phyloP scores from a whole-genome alignment of 2,113 vertebrate species.

The Ptychochromis oligacanthus region DNA sequence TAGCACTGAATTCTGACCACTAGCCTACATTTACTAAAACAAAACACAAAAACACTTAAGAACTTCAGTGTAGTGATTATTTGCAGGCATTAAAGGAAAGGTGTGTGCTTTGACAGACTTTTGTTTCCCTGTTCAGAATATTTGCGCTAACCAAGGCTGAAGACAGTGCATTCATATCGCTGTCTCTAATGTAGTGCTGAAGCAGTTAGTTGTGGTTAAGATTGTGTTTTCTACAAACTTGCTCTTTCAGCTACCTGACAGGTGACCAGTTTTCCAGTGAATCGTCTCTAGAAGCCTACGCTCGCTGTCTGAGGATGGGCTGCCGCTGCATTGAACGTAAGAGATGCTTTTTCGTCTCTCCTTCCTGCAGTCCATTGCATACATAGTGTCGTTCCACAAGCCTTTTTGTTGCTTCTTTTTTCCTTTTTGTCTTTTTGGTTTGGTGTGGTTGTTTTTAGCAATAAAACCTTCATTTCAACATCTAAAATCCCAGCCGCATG shows the following conservation, averaged over 20 bases:
- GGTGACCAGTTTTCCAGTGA: slow-evolving; percentile 91
- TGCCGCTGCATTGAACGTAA: slow-evolving; percentile 89
- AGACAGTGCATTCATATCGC: too few species aligned
- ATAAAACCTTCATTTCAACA: background rate
- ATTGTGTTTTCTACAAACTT: background rate
- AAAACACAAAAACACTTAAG: too few species aligned
- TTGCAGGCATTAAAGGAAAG: too few species aligned
- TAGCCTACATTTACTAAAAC: too few species aligned
- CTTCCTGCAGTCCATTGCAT: background rate
- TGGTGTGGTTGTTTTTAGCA: background rate
- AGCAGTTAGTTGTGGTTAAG: too few species aligned
- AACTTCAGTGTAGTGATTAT: too few species aligned
- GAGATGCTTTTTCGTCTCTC: slow-evolving; percentile 9
- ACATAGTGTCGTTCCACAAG: background rate
- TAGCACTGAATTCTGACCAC: too few species aligned
- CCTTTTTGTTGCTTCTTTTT: background rate
- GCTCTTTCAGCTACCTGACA: slow-evolving; percentile 82
- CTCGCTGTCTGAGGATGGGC: slow-evolving; percentile 88
- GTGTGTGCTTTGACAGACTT: too few species aligned
- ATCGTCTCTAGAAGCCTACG: slow-evolving; percentile 87
- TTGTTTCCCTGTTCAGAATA: too few species aligned
- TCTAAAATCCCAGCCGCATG: background rate
- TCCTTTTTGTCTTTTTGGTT: too few species aligned
- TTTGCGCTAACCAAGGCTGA: too few species aligned
- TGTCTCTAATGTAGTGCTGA: too few species aligned